phyloP scores from a whole-genome alignment of 2,113 vertebrate species.

The Calyptommatus sinebrachiatus region DNA sequence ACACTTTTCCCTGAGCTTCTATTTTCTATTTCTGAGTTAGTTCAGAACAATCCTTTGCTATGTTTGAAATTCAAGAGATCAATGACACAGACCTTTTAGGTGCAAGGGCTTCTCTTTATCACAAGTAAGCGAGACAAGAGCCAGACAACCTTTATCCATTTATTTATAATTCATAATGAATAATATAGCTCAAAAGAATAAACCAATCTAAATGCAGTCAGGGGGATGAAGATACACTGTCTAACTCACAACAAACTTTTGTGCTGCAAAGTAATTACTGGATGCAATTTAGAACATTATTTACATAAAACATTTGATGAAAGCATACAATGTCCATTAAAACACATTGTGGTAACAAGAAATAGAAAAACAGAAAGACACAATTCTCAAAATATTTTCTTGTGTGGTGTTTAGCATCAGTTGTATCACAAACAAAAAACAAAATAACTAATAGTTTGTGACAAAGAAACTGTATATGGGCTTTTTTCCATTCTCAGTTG shows the following conservation, averaged over 20 bases:
- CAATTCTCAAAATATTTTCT: not conserved
- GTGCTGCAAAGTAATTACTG: not conserved
- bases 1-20: not conserved
- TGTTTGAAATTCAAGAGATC: not conserved
- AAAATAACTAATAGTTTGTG: not conserved
- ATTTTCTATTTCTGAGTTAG: not conserved
- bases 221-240: not conserved
- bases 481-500: not conserved
- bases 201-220: not conserved
- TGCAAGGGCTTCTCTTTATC: not conserved
- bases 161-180: no score
- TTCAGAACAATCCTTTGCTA: not conserved
- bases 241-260: not conserved
- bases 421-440: not conserved
- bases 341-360: not conserved
- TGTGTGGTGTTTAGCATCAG: not conserved
- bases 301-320: not conserved
- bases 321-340: not conserved
- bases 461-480: not conserved
- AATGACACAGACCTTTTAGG: not conserved
- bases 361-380: not conserved
- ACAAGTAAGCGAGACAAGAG: not conserved
- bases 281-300: not conserved
- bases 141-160: no score
- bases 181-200: not conserved